Evolutionary conservation across 1,140 invertebrate species (phyloP).

Genomic region (Riptortus pedestris): DNA sequence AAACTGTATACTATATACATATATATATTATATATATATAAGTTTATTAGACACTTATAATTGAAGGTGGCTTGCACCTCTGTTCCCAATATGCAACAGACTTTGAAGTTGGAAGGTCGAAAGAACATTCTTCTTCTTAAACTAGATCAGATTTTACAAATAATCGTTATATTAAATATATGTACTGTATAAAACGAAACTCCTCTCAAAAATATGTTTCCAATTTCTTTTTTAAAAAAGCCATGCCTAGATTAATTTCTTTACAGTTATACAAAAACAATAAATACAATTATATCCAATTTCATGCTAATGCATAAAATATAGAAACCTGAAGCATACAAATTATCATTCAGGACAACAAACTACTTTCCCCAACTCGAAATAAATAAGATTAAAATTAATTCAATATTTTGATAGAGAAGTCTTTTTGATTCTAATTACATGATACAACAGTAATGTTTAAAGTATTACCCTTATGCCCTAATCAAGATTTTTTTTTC

Average conservation of each 20-base stretch:
- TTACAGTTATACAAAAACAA: slow-evolving; percentile 1
- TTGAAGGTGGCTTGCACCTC: slow-evolving; percentile 23
- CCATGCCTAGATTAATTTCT: neutral
- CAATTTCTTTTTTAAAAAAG: slow-evolving; percentile 5
- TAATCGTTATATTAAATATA: neutral
- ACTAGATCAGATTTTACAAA: slow-evolving; percentile 3
- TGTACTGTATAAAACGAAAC: too few species aligned
- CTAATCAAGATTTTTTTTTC: too few species aligned
- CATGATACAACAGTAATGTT: too few species aligned
- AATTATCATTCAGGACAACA: too few species aligned
- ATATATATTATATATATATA: slow-evolving; percentile 11
- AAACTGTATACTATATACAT: slow-evolving; percentile 26
- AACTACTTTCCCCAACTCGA: too few species aligned
- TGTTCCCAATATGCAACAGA: slow-evolving; percentile 24
- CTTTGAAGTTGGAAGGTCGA: slow-evolving; percentile 21
- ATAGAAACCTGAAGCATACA: too few species aligned
- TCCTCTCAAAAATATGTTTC: slow-evolving; percentile 3
- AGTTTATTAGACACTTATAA: slow-evolving; percentile 15
- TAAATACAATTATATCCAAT: too few species aligned
- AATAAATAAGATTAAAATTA: too few species aligned
- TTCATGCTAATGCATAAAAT: too few species aligned
- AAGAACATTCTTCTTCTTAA: neutral
- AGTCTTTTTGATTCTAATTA: too few species aligned
- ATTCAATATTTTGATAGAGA: too few species aligned
- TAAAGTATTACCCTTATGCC: too few species aligned